phyloP scores from a whole-genome alignment of 2,888 invertebrate genomes.

The Philhelius pedissequus region DNA sequence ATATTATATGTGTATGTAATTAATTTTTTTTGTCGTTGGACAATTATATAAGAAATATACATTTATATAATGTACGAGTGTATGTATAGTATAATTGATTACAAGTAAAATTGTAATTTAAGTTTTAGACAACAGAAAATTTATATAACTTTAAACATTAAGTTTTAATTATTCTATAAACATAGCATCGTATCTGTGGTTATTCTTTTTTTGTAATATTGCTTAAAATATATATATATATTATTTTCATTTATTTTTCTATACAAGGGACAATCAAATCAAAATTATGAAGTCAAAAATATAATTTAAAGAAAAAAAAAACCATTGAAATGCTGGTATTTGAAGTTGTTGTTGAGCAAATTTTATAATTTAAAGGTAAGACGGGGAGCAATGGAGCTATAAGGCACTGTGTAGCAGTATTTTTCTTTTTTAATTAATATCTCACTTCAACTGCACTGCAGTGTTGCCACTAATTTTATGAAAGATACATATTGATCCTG shows the following conservation, averaged over 20 bases:
- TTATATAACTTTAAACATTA: conserved; percentile 6
- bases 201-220: conserved; percentile 24
- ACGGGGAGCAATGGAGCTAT: background rate
- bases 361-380: background rate
- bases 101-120: conserved; percentile 18
- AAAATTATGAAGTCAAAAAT: conserved; percentile 25
- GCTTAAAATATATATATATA: conserved; percentile 55
- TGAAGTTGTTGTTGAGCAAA: background rate
- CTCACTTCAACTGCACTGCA: no score
- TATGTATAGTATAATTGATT: background rate
- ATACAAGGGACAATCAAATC: background rate
- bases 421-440: no score
- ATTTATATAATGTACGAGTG: background rate
- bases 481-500: no score
- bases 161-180: conserved; percentile 19
- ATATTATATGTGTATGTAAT: no score
- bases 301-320: conserved; percentile 7
- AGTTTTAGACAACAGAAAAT: conserved; percentile 2
- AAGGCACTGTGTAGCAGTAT: no score
- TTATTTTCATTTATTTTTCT: conserved; percentile 26
- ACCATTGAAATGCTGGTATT: background rate
- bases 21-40: conserved; percentile 55
- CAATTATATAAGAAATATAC: conserved; percentile 25
- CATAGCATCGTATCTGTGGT: conserved; percentile 39
- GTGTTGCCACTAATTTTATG: background rate